phyloP scores from a whole-genome alignment of 1,140 invertebrate species.

The Campodea augens region DNA sequence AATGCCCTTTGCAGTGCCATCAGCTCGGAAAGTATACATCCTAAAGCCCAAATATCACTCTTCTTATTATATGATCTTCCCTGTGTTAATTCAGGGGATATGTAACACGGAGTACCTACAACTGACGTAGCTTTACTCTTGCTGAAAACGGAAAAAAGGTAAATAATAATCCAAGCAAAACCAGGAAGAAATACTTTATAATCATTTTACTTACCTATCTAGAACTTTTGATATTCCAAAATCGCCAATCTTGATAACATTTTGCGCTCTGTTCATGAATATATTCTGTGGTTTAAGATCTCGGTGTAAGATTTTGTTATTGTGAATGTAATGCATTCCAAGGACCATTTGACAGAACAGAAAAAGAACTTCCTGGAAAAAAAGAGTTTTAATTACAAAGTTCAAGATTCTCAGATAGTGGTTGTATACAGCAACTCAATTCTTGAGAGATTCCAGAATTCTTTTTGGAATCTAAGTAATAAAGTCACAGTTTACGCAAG shows the following conservation, averaged over 20 bases:
- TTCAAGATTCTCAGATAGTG: constrained; percentile 5
- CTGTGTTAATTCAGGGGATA: constrained; percentile 66
- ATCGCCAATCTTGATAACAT: constrained; percentile 50
- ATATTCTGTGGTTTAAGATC: constrained; percentile 63
- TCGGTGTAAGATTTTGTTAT: constrained; percentile 44
- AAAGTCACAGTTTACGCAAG: no score
- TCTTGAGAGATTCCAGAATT: no score
- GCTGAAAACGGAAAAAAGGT: constrained; percentile 16
- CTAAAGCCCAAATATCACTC: constrained; percentile 70
- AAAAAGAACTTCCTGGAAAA: constrained; percentile 27
- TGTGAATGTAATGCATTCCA: constrained; percentile 52
- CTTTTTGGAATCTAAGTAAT: no score
- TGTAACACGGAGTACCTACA: constrained; percentile 67
- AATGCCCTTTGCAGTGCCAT: constrained; percentile 38
- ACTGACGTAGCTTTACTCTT: constrained; percentile 38
- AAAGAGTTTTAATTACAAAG: neutral
- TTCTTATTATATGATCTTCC: constrained; percentile 49
- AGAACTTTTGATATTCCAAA: constrained; percentile 53
- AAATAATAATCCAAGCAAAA: constrained; percentile 5
- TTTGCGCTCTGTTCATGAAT: constrained; percentile 37
- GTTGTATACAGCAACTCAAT: constrained; percentile 13
- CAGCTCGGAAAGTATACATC: constrained; percentile 63
- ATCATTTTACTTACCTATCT: constrained; percentile 19
- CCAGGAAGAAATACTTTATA: neutral
- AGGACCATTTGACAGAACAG: constrained; percentile 41